A percentile compares a stretch with the other conserved stretches of the same genome.
Conservation (phyloP, 2,113 vertebrate species). For the Ictalurus punctatus region DNA sequence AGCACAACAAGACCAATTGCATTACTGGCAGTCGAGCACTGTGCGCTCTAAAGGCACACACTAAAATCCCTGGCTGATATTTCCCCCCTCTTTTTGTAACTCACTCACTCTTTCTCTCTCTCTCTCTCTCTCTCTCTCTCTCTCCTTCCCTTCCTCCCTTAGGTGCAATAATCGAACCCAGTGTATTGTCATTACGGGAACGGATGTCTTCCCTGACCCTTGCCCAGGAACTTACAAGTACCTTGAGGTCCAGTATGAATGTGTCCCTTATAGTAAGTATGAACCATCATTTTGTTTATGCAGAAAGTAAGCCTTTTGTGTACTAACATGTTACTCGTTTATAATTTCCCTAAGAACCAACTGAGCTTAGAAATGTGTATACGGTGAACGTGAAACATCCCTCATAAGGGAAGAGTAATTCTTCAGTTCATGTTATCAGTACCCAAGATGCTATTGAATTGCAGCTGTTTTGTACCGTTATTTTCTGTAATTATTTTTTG, state of each 20-base stretch:
- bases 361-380: not conserved
- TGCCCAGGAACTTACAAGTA: conserved; percentile 99
- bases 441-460: not conserved
- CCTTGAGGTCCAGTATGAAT: conserved; percentile 99
- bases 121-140: not conserved
- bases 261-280: conserved; percentile 99
- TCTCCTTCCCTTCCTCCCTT: conserved; percentile 11
- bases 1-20: conserved; percentile 33
- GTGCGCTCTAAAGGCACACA: not conserved
- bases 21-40: conserved; percentile 19
- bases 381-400: not conserved
- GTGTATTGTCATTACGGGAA: conserved; percentile 97
- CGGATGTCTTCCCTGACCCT: conserved; percentile 98
- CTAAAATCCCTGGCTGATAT: conserved; percentile 60
- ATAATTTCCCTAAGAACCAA: not conserved
- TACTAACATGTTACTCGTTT: not conserved
- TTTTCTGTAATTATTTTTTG: not conserved
- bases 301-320: not conserved
- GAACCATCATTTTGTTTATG: conserved; percentile 54
- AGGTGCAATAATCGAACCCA: conserved; percentile 99
- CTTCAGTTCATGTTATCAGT: not conserved
- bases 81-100: conserved; percentile 76
- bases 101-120: conserved; percentile 7
- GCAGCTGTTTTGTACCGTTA: too few species aligned
- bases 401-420: not conserved